Evolutionary conservation across 1,140 invertebrate genomes (phyloP), one percentile per base, ranked within the genome.

Genomic region (Formica exsecta): DNA sequence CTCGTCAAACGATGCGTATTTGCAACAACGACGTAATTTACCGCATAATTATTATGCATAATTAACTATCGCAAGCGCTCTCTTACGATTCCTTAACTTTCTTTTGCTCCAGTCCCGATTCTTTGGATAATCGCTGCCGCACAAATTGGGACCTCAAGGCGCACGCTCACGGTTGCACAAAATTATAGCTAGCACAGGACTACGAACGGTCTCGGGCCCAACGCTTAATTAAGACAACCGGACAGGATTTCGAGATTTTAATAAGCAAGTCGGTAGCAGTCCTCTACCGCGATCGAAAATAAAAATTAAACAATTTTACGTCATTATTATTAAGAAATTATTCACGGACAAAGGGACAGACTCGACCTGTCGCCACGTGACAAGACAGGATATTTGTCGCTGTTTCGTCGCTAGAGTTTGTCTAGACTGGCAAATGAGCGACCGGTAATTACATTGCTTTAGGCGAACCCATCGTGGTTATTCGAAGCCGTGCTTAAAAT

Each of bases 261-360:
- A 93, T 89, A 83, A 93, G 89, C 79, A 85, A 73, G 80, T 87
- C 65, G 51, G 84, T 59, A 65, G 62, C 70, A 32, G 29, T 13
- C 61, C 44, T 22, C n/a, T 22, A 65, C 61, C 25, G 59, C 44
- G 85, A 90, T 85, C 88, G 77, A 87, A 93, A 94, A 94, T 91
- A 91, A 80, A 92, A 92, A 95, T 94, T 93, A 93, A 94, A 93
- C 65, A 93, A 94, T 94, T 51, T 51, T 93, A 95, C 74, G 54
- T 22, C 22, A 73, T 91, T 89, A 92, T 94, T 92, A 92, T 94
- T 92, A 93, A 92, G 87, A 90, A 87, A 89, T 90, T 92, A 88
- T 92, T 90, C 87, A 65, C 70, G 88, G 71, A 83, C 19, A 73
- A 68, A 66, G 11, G 51, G 75, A 77, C 61, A 79, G n/a, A 38